Percentiles rank a stretch among this genome's conserved stretches.
Evolutionary conservation across 2,797 vertebrate species (phyloP).

Genomic region (Girardinus metallicus): DNA sequence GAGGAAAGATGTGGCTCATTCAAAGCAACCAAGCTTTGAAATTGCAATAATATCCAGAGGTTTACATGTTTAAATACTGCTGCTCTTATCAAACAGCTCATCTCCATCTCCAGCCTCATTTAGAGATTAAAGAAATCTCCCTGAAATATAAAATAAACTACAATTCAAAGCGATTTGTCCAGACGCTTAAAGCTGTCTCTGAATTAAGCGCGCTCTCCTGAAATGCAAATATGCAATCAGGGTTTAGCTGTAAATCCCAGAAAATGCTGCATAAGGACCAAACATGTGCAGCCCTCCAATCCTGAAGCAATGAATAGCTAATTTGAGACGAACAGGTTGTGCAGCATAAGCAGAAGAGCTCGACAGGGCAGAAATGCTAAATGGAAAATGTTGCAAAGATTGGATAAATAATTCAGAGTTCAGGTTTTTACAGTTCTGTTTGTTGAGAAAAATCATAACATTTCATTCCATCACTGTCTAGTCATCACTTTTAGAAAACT

Average conservation of each 20-base stretch:
- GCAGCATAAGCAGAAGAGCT: constrained; percentile 3
- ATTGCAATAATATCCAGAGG: background rate
- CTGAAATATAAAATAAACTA: background rate
- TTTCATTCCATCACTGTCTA: background rate
- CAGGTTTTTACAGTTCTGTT: background rate
- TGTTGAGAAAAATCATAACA: background rate
- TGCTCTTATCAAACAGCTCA: background rate
- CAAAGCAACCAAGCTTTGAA: background rate
- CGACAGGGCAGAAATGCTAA: background rate
- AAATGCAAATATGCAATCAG: constrained; percentile 4
- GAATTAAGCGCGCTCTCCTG: background rate
- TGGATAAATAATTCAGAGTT: background rate
- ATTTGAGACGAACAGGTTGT: background rate
- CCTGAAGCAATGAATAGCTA: background rate
- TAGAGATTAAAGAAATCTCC: background rate
- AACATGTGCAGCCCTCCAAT: background rate
- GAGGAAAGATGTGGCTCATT: background rate
- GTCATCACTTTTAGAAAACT: background rate
- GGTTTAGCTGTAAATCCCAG: background rate
- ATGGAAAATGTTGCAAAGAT: background rate
- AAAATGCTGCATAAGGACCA: background rate
- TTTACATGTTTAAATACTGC: background rate
- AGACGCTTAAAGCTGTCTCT: background rate
- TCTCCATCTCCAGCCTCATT: background rate
- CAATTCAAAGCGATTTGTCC: background rate